Evolutionary conservation across 2,113 vertebrate species (phyloP).

Genomic region (Charina bottae): DNA sequence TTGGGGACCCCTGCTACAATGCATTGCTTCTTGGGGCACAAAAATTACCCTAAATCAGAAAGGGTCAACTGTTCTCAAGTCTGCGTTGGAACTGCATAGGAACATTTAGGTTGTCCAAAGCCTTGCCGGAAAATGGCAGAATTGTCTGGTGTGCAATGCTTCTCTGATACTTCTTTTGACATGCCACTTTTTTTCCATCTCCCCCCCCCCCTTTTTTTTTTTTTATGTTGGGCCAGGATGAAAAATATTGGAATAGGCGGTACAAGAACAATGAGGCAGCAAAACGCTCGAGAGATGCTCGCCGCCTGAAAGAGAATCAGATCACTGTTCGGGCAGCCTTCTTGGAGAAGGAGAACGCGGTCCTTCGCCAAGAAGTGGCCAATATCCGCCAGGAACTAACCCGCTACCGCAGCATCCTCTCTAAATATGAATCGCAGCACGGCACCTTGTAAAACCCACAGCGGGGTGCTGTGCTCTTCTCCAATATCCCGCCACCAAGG

Average conservation of each 20-base stretch:
- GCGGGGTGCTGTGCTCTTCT: not conserved
- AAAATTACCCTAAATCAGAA: not conserved
- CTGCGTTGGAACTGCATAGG: not conserved
- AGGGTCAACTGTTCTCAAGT: not conserved
- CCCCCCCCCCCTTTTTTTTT: not conserved
- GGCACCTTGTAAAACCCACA: slow-evolving; percentile 68
- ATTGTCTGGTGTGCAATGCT: not conserved
- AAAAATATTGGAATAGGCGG: slow-evolving; percentile 90
- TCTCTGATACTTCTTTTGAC: not conserved
- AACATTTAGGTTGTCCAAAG: not conserved
- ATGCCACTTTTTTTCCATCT: not conserved
- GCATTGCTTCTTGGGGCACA: not conserved
- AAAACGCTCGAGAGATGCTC: slow-evolving; percentile 90
- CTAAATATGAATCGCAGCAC: slow-evolving; percentile 88
- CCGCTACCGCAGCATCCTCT: slow-evolving; percentile 87
- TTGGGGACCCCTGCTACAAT: too few relatives aligned
- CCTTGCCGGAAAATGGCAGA: not conserved
- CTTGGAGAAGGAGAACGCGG: slow-evolving; percentile 90
- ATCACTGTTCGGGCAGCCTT: slow-evolving; percentile 90
- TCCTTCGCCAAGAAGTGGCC: slow-evolving; percentile 88
- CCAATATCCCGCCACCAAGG: not conserved
- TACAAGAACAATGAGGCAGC: slow-evolving; percentile 93
- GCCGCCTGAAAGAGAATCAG: slow-evolving; percentile 93
- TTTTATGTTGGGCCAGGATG: slow-evolving; percentile 75
- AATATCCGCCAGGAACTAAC: slow-evolving; percentile 90